Percentiles rank a stretch among this genome's conserved stretches.
phyloP scores from a whole-genome alignment of 2,797 vertebrate genomes.

The Acropternis orthonyx region DNA sequence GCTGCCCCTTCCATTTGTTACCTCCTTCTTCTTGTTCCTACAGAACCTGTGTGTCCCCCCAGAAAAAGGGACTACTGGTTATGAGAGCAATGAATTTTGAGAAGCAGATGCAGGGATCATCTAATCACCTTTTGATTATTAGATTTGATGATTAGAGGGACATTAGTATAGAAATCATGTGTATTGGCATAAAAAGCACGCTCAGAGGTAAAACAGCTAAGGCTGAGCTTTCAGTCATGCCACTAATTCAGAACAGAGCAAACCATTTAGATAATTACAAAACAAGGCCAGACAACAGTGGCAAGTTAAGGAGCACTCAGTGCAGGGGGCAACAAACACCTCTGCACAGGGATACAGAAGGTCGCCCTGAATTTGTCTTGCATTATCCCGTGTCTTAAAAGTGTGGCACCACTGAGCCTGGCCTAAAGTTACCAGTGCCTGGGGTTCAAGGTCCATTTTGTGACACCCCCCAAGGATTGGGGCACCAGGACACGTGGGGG shows the following conservation, averaged over 20 bases:
- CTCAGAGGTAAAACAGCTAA: not conserved
- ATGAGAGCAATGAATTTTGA: not conserved
- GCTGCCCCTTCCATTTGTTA: not conserved
- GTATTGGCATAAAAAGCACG: not conserved
- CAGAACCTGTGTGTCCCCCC: not conserved
- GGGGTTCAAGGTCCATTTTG: not conserved
- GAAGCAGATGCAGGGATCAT: not conserved
- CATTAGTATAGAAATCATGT: not conserved
- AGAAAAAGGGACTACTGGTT: not conserved
- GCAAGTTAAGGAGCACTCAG: not conserved
- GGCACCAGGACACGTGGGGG: not conserved
- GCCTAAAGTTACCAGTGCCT: not conserved
- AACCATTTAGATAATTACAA: not conserved
- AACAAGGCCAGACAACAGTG: not conserved
- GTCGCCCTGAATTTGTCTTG: not conserved
- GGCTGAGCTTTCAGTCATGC: not conserved
- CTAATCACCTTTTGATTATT: not conserved
- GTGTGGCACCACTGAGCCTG: not conserved
- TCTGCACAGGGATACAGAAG: not conserved
- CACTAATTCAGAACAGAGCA: not conserved
- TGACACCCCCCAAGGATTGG: not conserved
- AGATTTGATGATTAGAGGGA: not conserved
- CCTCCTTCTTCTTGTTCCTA: not conserved
- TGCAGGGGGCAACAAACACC: not conserved
- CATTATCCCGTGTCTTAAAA: not conserved